Base-by-base conservation (phyloP, 2,113 vertebrate genomes). In the Ceratotherium simum region DNA sequence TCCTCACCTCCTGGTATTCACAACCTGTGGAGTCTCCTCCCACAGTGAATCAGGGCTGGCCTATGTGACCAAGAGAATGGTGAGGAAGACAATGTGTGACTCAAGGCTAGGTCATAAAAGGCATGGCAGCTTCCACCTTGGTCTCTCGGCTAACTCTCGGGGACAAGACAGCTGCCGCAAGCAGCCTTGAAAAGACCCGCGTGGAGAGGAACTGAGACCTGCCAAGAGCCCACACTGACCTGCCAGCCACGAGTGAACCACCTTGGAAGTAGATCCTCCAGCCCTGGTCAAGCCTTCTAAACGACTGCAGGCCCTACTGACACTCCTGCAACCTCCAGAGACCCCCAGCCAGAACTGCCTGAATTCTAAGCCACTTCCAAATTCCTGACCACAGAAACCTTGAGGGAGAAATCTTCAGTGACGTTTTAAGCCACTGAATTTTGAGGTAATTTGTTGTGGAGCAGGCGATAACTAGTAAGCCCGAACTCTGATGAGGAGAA, bases 91-190 rank as follows among this genome's bases (percentile, higher is more conserved):
- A 8, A 85, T 1, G 23, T 1, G 10, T 70, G 31, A 51, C 65
- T 73, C 51, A 46, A 36, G 62, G 23, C 12, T 6, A 23, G 31
- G 17, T 31, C n/a, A 25, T 7, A 9, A 69, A 1, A 5, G 65
- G 31, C 46, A 29, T 2, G n/a, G 3, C 0, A 8, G 46, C 56
- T 73, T 62, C n/a, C 0, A 8, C 23, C 31, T 27, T 27, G 4
- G 25, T 54, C n/a, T 80, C 90, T 17, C 17, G 8, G 51, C 17
- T 70, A 36, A 70, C 27, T 69, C 51, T 3, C 16, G 56, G 16
- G 0, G 11, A 20, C 46, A 51, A 91, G 39, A 62, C 12, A 25
- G 92, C 20, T 2, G 23, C 14, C 18, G n/a, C 73, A 23, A 80
- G n/a, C 4, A 58, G 62, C 83, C 78, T 42, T 4, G 13, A 21